A percentile compares a stretch with the other conserved stretches of the same genome.
Evolutionary conservation across 2,797 vertebrate species (phyloP).

Genomic region (Chloroceryle amazona): DNA sequence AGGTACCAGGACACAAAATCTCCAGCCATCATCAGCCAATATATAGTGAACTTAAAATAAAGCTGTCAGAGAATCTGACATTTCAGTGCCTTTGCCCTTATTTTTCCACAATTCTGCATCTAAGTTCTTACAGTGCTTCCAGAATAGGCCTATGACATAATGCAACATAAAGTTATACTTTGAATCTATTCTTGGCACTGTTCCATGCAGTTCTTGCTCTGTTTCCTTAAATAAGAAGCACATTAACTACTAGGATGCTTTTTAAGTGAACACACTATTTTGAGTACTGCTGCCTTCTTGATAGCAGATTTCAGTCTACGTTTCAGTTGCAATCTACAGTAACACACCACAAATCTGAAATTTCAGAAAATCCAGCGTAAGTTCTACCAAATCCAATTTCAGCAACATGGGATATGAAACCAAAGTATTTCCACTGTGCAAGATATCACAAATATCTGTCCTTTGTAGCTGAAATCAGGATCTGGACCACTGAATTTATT

Average conservation of each 20-base stretch:
- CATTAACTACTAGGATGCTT: not conserved
- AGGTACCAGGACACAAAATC: not conserved
- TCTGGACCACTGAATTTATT: conserved; percentile 53
- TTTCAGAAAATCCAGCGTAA: not conserved
- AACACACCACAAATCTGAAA: not conserved
- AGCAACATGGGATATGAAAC: not conserved
- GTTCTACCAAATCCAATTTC: not conserved
- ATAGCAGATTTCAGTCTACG: not conserved
- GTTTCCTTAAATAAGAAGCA: conserved; percentile 37
- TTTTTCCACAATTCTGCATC: not conserved
- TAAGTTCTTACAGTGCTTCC: not conserved
- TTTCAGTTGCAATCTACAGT: not conserved
- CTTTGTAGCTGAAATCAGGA: conserved; percentile 20
- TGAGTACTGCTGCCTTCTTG: not conserved
- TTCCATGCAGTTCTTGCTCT: conserved; percentile 4
- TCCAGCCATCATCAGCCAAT: not conserved
- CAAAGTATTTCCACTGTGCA: not conserved
- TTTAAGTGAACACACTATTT: conserved; percentile 10
- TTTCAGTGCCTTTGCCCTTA: not conserved
- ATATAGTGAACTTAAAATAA: not conserved
- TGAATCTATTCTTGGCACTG: conserved; percentile 18
- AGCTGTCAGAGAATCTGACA: not conserved
- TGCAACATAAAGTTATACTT: not conserved
- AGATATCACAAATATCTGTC: not conserved
- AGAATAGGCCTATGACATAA: not conserved